Conservation (phyloP, 2,113 vertebrate genomes). For the Panurus biarmicus region DNA sequence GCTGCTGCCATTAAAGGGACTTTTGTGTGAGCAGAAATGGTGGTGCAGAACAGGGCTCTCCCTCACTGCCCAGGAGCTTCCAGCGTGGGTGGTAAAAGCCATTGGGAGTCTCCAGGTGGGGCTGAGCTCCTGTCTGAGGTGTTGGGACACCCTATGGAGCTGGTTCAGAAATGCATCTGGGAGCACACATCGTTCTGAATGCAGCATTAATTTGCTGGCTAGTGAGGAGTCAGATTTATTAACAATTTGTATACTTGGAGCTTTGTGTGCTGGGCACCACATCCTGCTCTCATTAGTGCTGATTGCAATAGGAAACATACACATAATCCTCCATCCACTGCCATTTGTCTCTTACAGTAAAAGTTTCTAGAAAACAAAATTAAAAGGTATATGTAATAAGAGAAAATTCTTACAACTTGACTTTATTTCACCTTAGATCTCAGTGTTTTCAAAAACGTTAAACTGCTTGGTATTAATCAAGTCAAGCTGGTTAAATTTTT, state of each 20-base stretch:
- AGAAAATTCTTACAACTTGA: neutral
- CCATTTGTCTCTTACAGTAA: neutral
- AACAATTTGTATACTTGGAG: neutral
- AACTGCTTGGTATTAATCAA: neutral
- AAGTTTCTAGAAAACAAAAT: neutral
- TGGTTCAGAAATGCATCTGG: neutral
- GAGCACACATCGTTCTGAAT: constrained; percentile 7
- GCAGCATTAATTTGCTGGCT: neutral
- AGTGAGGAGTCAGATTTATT: neutral
- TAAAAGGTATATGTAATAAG: neutral
- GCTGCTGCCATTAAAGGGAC: neutral
- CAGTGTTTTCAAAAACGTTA: neutral
- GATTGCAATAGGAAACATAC: neutral
- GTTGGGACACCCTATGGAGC: neutral
- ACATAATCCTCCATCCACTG: neutral
- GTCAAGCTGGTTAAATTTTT: constrained; percentile 8
- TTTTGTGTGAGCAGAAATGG: neutral
- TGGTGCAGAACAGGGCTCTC: neutral
- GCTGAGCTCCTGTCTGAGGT: neutral
- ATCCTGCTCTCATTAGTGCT: neutral
- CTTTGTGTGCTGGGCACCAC: neutral
- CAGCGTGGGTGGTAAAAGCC: neutral
- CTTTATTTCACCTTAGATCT: neutral
- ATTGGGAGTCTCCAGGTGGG: neutral
- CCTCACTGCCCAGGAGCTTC: neutral